Evolutionary conservation across 2,888 invertebrate genomes (phyloP), one percentile per base, ranked within the genome.

Genomic region (Patella ulyssiponensis): DNA sequence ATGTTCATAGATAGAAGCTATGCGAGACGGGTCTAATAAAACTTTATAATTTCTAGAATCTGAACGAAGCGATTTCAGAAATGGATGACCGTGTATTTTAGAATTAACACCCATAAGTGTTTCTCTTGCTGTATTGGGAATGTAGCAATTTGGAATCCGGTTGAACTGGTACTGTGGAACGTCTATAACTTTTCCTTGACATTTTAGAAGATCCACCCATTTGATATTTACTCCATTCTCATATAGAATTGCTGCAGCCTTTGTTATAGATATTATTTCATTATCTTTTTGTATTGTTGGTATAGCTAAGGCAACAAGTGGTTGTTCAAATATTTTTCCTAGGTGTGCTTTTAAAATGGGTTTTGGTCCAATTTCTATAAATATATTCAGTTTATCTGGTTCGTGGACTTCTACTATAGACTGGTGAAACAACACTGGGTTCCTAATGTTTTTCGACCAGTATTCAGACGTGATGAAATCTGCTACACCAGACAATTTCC

Each of bases 341-440:
- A 84, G 27, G 69, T 86, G 83, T 7, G 83, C 79, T 12, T 79
- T 56, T 51, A 87, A 73, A 33, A 86, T 86, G 15, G 87, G 87
- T 69, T 78, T 83, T 44, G 87, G 88, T 12, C 88, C 88, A 33
- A 89, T 85, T 77, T 89, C 89, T 11, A 89, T 56, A 78, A 85
- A 83, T 9, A 88, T 71, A 73, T 82, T 85, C n/a, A 72, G 75
- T 1, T 71, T 74, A 3, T 73, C 77, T 33, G 72, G 69, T 0
- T 77, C 54, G 2, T 76, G 73, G 9, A 83, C 75, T 53, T 79
- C 69, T 72, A 76, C 20, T 11, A 87, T 78, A 2, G 83, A 84
- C 56, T 85, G 77, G 56, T 78, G 76, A 70, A 89, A 87, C 1
- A 73, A 58, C 0, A 88, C 88, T n/a, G 86, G 85, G 56, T 84